phyloP scores from a whole-genome alignment of 2,888 invertebrate genomes.

The Hermaeophaga mercurialis region DNA sequence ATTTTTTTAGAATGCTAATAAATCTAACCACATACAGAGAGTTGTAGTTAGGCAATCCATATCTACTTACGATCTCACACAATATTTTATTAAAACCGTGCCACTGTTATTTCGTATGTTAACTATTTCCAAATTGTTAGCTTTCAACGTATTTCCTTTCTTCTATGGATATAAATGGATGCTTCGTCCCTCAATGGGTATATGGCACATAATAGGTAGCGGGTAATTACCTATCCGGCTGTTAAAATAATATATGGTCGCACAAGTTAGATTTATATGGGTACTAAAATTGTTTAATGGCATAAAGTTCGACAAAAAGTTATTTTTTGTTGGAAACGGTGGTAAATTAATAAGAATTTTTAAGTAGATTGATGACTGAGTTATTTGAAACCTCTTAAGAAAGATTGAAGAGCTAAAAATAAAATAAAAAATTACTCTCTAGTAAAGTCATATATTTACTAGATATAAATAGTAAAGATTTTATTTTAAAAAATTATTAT shows the following conservation, averaged over 20 bases:
- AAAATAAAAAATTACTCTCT: too few species aligned
- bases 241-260: slow-evolving; percentile 23
- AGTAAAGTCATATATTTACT: too few species aligned
- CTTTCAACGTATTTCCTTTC: slow-evolving; percentile 27
- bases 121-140: slow-evolving; percentile 31
- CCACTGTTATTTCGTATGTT: slow-evolving; percentile 32
- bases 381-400: slow-evolving; percentile 4
- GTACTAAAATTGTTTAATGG: slow-evolving; percentile 13
- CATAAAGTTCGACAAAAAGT: slow-evolving; percentile 7
- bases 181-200: not conserved
- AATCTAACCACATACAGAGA: slow-evolving; percentile 16
- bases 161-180: slow-evolving; percentile 16
- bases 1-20: not conserved
- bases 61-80: slow-evolving; percentile 24
- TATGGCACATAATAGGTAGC: slow-evolving; percentile 11
- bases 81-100: slow-evolving; percentile 28
- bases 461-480: too few species aligned
- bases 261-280: slow-evolving; percentile 18
- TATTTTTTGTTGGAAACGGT: slow-evolving; percentile 3
- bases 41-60: slow-evolving; percentile 14
- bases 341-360: slow-evolving; percentile 5
- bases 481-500: too few species aligned
- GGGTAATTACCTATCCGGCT: slow-evolving; percentile 17
- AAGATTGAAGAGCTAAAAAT: too few species aligned
- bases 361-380: not conserved